These are phyloP conservation scores for Rousettus madagascariensis DNA, from an alignment of 2,797 vertebrate species.

Conservation along the genomic window DNA sequence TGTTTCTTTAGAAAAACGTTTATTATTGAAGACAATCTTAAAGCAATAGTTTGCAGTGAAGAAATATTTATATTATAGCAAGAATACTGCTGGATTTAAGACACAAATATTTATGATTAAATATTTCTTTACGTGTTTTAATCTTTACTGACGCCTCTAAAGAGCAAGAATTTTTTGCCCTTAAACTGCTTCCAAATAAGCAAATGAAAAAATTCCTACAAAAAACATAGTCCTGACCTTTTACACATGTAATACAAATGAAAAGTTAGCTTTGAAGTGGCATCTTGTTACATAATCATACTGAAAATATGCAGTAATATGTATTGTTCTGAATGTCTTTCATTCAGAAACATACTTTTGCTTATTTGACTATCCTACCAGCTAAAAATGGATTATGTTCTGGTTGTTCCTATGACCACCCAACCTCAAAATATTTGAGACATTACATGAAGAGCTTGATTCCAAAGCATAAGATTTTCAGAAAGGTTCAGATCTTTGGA, in stretches of 20 bases:
- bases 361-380: conserved; percentile 52
- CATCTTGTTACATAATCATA: conserved; percentile 57
- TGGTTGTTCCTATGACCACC: conserved; percentile 53
- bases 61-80: neutral
- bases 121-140: conserved; percentile 5
- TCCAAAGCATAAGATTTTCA: conserved; percentile 33
- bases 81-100: conserved; percentile 1
- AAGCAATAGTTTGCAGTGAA: neutral
- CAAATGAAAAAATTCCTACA: conserved; percentile 58
- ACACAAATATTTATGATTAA: conserved; percentile 14
- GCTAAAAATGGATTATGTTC: conserved; percentile 60
- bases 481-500: neutral
- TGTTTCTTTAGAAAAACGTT: conserved; percentile 31
- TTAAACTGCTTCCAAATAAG: conserved; percentile 53
- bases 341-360: conserved; percentile 66
- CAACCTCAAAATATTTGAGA: conserved; percentile 64
- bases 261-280: conserved; percentile 65
- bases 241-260: conserved; percentile 51
- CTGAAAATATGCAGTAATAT: conserved; percentile 59
- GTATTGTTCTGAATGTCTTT: conserved; percentile 67
- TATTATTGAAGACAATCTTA: conserved; percentile 30
- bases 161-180: conserved; percentile 17
- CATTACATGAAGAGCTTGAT: conserved; percentile 46
- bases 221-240: conserved; percentile 65
- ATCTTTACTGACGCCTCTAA: neutral